Base-by-base conservation (phyloP, 2,797 vertebrate genomes). In the Diplodus puntazzo region DNA sequence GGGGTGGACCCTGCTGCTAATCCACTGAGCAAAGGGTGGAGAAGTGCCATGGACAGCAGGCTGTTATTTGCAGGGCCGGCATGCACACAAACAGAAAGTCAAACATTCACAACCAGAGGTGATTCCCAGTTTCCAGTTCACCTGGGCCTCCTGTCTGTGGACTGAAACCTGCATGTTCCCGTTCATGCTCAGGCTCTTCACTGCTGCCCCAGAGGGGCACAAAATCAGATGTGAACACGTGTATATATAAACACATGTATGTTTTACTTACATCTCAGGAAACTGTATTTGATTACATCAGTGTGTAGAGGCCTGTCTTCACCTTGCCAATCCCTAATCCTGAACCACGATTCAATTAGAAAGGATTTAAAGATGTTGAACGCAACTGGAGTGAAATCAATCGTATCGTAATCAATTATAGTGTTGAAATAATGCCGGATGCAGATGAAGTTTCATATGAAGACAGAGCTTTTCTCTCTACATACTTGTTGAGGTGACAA, bases 61-160 rank as follows among this genome's bases (percentile, higher is more conserved):
- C 27, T 42, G 59, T 45, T 67, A 52, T 45, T 39, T 52, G 57
- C 1, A 5, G 6, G 9, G 13, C 59, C 14, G 18, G 17, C 27
- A 77, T 14, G 73, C 52, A 21, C 62, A 58, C 54, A 66, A 48
- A 63, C 50, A 77, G 34, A 75, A 58, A 74, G 34, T 72, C 58
- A 54, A 39, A 83, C 48, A 77, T 57, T 52, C 60, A 62, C 61
- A 80, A 55, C 17, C 21, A 62, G 39, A 59, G 11, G 23, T 11
- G 39, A 39, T 11, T 39, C 39, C 39, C 45, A 21, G 61, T 69
- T 23, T 72, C 46, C 30, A 68, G 10, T 53, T 71, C n/a, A 69
- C 45, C n/a, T 52, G n/a, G 49, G 42, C 3, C 21, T 49, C 20
- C 0, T 53, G 46, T 50, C 14, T 12, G 61, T 14, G 27, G 58